phyloP scores from a whole-genome alignment of 2,113 vertebrate species.

The Plecturocebus donacophilus region DNA sequence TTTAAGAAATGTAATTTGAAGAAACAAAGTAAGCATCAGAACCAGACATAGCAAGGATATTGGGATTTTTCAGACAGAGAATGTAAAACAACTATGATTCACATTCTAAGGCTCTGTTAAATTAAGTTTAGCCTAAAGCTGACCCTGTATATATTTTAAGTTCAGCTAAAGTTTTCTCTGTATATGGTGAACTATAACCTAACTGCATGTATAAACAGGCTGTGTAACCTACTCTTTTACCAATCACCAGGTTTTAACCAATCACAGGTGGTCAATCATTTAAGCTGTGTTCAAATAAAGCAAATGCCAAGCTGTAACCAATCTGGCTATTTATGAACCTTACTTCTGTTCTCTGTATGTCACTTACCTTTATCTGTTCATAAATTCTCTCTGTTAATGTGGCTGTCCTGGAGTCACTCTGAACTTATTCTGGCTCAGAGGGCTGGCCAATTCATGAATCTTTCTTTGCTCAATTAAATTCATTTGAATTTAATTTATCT shows the following conservation, averaged over 20 bases:
- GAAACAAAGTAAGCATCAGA: background rate
- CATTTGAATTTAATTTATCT: background rate
- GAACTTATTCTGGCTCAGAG: background rate
- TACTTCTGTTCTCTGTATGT: too few relatives aligned
- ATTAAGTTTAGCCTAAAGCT: background rate
- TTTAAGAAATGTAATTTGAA: background rate
- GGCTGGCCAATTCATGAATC: background rate
- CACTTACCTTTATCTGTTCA: background rate
- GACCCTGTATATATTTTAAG: background rate
- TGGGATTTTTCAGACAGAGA: background rate
- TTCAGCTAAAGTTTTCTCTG: background rate
- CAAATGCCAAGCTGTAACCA: too few relatives aligned
- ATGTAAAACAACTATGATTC: background rate
- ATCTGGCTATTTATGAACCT: too few relatives aligned
- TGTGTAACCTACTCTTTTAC: background rate
- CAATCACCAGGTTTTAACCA: background rate
- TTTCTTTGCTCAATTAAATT: background rate
- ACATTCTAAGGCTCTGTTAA: background rate
- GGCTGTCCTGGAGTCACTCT: background rate
- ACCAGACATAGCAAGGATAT: background rate
- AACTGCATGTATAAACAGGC: background rate
- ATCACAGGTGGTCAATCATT: background rate
- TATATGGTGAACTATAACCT: background rate
- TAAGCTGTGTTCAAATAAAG: too few relatives aligned
- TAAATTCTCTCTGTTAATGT: background rate